These are phyloP conservation scores for Aphyosemion australe DNA, from an alignment of 2,113 vertebrate species.

Conservation along the genomic window DNA sequence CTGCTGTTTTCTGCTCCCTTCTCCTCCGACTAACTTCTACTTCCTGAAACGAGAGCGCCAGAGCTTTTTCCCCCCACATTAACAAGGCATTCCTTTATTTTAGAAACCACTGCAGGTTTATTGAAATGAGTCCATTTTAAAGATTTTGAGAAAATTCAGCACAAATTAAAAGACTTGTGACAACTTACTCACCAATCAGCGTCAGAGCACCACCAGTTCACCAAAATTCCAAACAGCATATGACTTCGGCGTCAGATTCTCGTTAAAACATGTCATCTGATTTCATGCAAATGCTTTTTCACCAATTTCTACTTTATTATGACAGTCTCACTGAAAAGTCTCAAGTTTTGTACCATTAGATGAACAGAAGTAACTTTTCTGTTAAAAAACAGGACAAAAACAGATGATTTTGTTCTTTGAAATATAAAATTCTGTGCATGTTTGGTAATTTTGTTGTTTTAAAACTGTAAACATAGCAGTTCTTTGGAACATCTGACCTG, in stretches of 20 bases:
- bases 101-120: too few relatives aligned
- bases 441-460: background rate
- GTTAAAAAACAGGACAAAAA: too few relatives aligned
- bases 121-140: too few relatives aligned
- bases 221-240: background rate
- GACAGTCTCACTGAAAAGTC: background rate
- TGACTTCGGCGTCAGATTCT: background rate
- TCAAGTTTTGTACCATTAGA: too few relatives aligned
- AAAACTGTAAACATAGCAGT: constrained; percentile 14
- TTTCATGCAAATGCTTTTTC: background rate
- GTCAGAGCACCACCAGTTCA: background rate
- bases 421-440: background rate
- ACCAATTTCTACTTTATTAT: background rate
- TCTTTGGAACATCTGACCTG: background rate
- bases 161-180: too few relatives aligned
- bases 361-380: background rate
- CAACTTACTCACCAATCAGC: background rate
- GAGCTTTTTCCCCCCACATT: too few relatives aligned
- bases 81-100: too few relatives aligned
- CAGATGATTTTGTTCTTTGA: background rate
- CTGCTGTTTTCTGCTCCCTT: too few relatives aligned
- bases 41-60: too few relatives aligned
- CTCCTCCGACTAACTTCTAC: too few relatives aligned
- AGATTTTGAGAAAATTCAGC: background rate
- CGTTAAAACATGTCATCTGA: background rate